These are phyloP conservation scores for Xanthia icteritia DNA, from an alignment of 2,888 invertebrate species.

Conservation along the genomic window DNA sequence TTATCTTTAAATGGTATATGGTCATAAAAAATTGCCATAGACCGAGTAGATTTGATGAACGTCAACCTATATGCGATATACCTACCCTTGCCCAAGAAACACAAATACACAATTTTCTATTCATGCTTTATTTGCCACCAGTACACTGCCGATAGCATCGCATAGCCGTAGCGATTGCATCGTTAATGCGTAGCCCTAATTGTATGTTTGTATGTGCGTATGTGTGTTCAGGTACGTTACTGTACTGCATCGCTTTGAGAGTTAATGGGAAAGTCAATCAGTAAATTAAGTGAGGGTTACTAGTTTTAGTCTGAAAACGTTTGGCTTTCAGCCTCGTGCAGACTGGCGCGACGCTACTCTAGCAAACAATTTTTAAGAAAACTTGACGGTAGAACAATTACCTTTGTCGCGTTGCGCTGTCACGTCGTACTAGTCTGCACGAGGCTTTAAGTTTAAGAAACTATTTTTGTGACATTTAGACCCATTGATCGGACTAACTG, in stretches of 20 bases:
- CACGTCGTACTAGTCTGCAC: no score
- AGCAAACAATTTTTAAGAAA: no score
- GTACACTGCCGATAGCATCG: constrained; percentile 60
- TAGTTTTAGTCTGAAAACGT: not conserved
- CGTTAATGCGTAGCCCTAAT: constrained; percentile 58
- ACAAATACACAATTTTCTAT: not conserved
- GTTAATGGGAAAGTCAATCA: constrained; percentile 14
- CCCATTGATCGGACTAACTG: not conserved
- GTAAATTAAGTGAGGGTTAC: constrained; percentile 3
- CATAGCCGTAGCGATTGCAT: constrained; percentile 59
- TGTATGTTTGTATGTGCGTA: constrained; percentile 29
- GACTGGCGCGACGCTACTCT: no score
- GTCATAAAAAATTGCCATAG: not conserved
- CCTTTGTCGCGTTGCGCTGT: no score
- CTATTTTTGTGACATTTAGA: not conserved
- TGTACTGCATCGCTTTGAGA: constrained; percentile 16
- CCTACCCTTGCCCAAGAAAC: not conserved
- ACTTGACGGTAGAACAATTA: no score
- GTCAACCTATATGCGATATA: not conserved
- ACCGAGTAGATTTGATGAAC: not conserved
- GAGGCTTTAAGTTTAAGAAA: not conserved
- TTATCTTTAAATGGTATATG: not conserved
- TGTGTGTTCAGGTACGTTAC: constrained; percentile 13
- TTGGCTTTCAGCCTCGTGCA: not conserved
- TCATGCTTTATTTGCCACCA: constrained; percentile 26